Evolutionary conservation across 2,888 invertebrate species (phyloP), one percentile per base, ranked within the genome.

Genomic region (Drosophila kambysellisi): DNA sequence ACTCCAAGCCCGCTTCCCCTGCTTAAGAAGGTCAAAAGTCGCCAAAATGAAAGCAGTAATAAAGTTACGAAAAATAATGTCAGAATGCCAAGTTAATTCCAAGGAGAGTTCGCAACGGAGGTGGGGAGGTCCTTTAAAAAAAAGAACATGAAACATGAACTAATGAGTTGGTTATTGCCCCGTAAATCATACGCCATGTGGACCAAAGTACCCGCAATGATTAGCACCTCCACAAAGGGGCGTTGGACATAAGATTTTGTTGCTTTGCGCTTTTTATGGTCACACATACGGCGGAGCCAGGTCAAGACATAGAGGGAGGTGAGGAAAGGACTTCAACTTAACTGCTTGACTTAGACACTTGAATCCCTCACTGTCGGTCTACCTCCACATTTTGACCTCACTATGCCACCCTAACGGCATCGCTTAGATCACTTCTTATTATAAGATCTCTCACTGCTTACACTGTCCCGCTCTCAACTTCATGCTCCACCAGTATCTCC

Each of bases 121-220:
- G 30, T n/a, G 51, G n/a, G 7, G 1, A n/a, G 6, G 51, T 46
- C 46, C 8, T 15, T 7, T 17, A 17, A 8, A 12, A 57, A 17
- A 20, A 17, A 41, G 29, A 30, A 35, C 56, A 52, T 57, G 56
- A 69, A 70, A 69, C 39, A 61, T 53, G 51, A 48, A 54, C 73
- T 69, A 73, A 76, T 74, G 60, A 74, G 65, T 53, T 74, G 68
- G 46, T 70, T 73, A 76, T 60, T 65, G 60, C 58, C 60, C 68
- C 78, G 71, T 88, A 79, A 84, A 84, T 88, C 88, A 85, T 85
- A 82, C 88, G 79, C 82, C 85, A 70, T 69, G 85, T 82, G 76
- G 70, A 48, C 76, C 58, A 20, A 70, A 69, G 61, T 52, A 39
- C 56, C 63, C 54, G 11, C 25, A 37, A 35, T 50, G 59, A 11